Base-by-base conservation (phyloP, 2,797 vertebrate species). In the Gallinago nigripennis region DNA sequence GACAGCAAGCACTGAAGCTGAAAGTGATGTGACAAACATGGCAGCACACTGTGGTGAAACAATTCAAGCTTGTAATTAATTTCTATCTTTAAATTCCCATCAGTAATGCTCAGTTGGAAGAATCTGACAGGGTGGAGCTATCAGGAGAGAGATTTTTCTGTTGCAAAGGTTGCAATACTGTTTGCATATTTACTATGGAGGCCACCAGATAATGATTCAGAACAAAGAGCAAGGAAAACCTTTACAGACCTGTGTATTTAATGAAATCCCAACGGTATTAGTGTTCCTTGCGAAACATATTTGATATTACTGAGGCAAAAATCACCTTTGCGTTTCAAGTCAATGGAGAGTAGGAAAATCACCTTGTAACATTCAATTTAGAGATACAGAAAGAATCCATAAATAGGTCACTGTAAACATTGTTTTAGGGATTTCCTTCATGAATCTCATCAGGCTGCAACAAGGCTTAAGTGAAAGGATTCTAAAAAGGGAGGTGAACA, bases 51-150 rank as follows among this genome's bases (percentile, higher is more conserved):
- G 87, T 97, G 91, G 95, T 96, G 91, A 97, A 98, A 97, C 97
- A 98, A 95, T 97, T 98, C 98, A 98, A 97, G 97, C 98, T 94
- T 98, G 97, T 98, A 98, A 98, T 98, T 98, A 98, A 98, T 98
- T 98, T 98, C 95, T 98, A 93, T 98, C 97, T 97, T 98, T 98
- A 98, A 98, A 98, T 97, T 93, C 70, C 95, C 96, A 97, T 98
- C 97, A 97, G 96, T 98, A 98, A 98, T 97, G 97, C 96, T 97
- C 96, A 97, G 96, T 90, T 97, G 90, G 96, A 97, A 95, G 87
- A 92, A 63, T 96, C 91, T 98, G 98, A 97, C 95, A 97, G 83
- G 91, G 89, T 69, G 57, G 82, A 92, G 88, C 77, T 96, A 97
- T 92, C 95, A 86, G 70, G 68, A 95, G 78, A 91, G 92, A 95